Evolutionary conservation across 2,113 vertebrate genomes (phyloP).

Genomic region (Festucalex cinctus): DNA sequence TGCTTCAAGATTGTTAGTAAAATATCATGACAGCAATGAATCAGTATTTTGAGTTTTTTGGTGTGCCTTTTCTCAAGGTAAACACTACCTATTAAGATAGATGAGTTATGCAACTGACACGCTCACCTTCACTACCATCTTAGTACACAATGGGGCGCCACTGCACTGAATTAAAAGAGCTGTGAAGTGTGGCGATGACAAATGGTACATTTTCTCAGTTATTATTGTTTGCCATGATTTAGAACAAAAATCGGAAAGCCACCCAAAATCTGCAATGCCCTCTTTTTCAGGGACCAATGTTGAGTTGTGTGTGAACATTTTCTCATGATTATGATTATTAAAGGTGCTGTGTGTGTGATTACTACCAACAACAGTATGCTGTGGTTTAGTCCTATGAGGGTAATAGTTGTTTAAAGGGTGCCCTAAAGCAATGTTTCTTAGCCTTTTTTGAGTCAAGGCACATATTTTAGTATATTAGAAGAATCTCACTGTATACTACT

Average conservation of each 20-base stretch:
- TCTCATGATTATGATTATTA: constrained; percentile 13
- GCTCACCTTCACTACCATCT: constrained; percentile 51
- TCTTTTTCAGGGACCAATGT: constrained; percentile 49
- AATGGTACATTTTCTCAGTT: background rate
- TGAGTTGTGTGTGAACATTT: constrained; percentile 6
- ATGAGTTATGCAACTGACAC: constrained; percentile 38
- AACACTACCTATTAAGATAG: constrained; percentile 4
- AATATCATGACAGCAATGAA: background rate
- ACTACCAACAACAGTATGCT: constrained; percentile 12
- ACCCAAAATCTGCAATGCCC: background rate
- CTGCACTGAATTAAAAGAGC: constrained; percentile 27
- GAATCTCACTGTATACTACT: background rate
- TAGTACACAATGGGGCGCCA: constrained; percentile 47
- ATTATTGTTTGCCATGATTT: background rate
- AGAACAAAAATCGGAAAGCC: background rate
- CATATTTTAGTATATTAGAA: background rate
- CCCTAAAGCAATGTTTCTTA: background rate
- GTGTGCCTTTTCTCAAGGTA: constrained; percentile 11
- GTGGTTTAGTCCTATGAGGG: background rate
- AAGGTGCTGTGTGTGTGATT: constrained; percentile 30
- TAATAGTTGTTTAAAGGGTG: background rate
- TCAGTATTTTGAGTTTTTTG: background rate
- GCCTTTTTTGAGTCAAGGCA: background rate
- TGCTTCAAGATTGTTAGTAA: background rate
- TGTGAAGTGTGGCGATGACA: constrained; percentile 20